phyloP scores from a whole-genome alignment of 2,888 invertebrate genomes.

The Apamea monoglypha region DNA sequence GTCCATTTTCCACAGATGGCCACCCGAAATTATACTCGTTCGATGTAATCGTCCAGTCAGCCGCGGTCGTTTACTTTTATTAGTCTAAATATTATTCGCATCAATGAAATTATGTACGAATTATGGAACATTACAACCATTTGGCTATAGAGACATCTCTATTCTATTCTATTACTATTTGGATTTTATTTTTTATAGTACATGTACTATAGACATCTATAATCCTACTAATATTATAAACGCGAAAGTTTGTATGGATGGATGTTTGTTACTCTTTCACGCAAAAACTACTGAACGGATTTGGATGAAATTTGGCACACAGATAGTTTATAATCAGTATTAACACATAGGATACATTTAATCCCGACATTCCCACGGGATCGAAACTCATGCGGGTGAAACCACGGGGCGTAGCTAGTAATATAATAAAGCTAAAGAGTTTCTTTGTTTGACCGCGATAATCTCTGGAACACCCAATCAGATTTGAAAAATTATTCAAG shows the following conservation, averaged over 20 bases:
- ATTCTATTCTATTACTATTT: too few relatives aligned
- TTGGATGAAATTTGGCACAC: too few relatives aligned
- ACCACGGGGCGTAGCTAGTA: too few relatives aligned
- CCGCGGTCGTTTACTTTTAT: slow-evolving; percentile 61
- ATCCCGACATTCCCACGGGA: too few relatives aligned
- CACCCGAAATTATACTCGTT: slow-evolving; percentile 67
- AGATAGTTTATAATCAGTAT: too few relatives aligned
- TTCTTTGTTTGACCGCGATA: neutral
- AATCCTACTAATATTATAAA: neutral
- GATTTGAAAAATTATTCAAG: neutral
- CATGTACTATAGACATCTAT: neutral
- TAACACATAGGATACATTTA: too few relatives aligned
- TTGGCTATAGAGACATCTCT: neutral
- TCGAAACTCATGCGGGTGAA: too few relatives aligned
- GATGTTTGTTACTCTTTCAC: too few relatives aligned
- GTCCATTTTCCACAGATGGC: slow-evolving; percentile 73
- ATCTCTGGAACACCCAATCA: neutral
- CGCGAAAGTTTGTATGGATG: too few relatives aligned
- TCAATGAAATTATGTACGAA: slow-evolving; percentile 41
- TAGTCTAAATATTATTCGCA: slow-evolving; percentile 60
- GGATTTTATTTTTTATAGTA: too few relatives aligned
- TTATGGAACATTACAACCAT: slow-evolving; percentile 1
- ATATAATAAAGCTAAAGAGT: neutral
- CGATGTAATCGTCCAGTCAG: slow-evolving; percentile 57
- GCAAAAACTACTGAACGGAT: too few relatives aligned